Evolutionary conservation across 1,140 invertebrate species (phyloP).

Genomic region (Phenacoccus solenopsis): DNA sequence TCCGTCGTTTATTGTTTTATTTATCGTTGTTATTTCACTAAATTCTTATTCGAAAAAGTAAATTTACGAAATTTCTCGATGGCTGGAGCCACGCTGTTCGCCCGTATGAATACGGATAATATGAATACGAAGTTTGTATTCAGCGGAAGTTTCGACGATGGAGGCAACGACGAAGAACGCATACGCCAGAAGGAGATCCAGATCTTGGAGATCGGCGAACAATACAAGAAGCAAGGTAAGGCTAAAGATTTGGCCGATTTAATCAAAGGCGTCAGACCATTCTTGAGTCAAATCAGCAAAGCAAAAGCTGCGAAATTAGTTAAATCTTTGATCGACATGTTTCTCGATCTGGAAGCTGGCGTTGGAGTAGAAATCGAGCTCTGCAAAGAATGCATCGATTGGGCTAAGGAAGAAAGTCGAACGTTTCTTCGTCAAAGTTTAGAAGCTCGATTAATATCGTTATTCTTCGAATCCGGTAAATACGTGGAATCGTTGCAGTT

Average conservation of each 20-base stretch:
- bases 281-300: conserved; percentile 88
- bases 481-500: conserved; percentile 73
- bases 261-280: conserved; percentile 86
- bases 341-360: conserved; percentile 87
- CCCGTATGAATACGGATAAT: conserved; percentile 53
- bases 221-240: conserved; percentile 83
- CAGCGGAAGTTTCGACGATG: conserved; percentile 32
- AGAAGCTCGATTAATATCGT: conserved; percentile 80
- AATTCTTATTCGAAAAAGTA: not conserved
- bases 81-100: conserved; percentile 77
- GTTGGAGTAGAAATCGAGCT: conserved; percentile 82
- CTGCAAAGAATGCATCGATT: conserved; percentile 96
- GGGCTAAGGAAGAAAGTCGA: conserved; percentile 94
- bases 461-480: conserved; percentile 89
- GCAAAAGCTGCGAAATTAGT: conserved; percentile 98
- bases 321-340: conserved; percentile 89
- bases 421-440: conserved; percentile 93
- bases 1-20: not conserved
- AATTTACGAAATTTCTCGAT: conserved; percentile 37
- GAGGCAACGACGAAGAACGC: conserved; percentile 55
- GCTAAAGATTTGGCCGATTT: conserved; percentile 86
- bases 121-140: conserved; percentile 42
- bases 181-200: conserved; percentile 79
- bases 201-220: conserved; percentile 75
- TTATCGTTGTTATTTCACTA: not conserved